These are phyloP conservation scores for Microchrysa polita DNA, from an alignment of 2,888 invertebrate species.

Conservation along the genomic window DNA sequence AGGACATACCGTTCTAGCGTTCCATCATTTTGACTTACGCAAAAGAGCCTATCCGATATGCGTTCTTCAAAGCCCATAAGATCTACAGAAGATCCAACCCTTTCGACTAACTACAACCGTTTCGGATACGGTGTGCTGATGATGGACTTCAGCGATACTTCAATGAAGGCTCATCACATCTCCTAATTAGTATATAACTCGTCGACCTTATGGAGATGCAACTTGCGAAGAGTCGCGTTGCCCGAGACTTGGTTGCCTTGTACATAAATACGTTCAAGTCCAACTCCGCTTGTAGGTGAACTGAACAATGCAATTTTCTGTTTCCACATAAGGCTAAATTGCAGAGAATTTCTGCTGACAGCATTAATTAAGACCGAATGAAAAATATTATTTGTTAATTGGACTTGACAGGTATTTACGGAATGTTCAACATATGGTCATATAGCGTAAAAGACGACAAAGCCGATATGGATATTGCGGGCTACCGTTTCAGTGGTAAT, in stretches of 20 bases:
- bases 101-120: background rate
- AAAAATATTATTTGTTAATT: constrained; percentile 45
- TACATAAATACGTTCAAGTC: too few relatives aligned
- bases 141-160: background rate
- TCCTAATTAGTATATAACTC: constrained; percentile 44
- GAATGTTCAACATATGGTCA: constrained; percentile 38
- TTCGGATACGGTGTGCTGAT: background rate
- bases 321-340: constrained; percentile 39
- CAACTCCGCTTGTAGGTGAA: constrained; percentile 27
- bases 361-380: constrained; percentile 43
- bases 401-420: constrained; percentile 43
- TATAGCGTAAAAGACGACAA: constrained; percentile 1
- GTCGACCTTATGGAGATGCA: constrained; percentile 38
- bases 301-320: constrained; percentile 39
- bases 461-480: background rate
- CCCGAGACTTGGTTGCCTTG: background rate
- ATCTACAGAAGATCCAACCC: background rate
- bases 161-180: constrained; percentile 5
- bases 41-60: background rate
- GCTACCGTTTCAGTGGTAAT: background rate
- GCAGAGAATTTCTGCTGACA: constrained; percentile 41
- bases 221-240: background rate
- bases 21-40: constrained; percentile 30
- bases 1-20: constrained; percentile 23
- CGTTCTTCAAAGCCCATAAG: too few relatives aligned